Percentiles rank a stretch among this genome's conserved stretches.
Conservation (phyloP, 2,797 vertebrate species). For the Heterohyrax brucei region DNA sequence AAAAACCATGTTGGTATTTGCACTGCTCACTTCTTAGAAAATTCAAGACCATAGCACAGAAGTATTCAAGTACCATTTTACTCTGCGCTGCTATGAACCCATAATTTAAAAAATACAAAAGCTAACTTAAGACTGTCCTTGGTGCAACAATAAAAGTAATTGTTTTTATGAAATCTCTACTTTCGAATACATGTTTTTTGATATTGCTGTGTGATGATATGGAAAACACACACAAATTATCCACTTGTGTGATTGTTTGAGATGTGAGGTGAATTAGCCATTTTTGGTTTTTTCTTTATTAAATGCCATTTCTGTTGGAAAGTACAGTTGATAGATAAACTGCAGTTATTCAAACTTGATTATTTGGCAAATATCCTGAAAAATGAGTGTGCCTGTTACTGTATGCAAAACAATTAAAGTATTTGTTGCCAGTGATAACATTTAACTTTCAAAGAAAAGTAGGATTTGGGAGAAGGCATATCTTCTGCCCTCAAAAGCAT, state of each 20-base stretch:
- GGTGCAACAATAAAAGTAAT: constrained; percentile 5
- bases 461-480: constrained; percentile 62
- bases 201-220: background rate
- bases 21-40: background rate
- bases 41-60: background rate
- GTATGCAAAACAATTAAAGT: constrained; percentile 24
- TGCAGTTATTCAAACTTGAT: background rate
- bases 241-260: background rate
- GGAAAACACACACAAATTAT: background rate
- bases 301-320: constrained; percentile 56
- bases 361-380: constrained; percentile 55
- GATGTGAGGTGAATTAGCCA: background rate
- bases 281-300: background rate
- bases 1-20: background rate
- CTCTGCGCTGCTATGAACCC: background rate
- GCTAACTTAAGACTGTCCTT: constrained; percentile 35
- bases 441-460: constrained; percentile 36
- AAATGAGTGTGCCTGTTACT: constrained; percentile 25
- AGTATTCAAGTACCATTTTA: background rate
- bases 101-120: background rate
- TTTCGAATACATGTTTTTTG: constrained; percentile 9
- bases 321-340: background rate
- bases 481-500: background rate
- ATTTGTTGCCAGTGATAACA: constrained; percentile 20
- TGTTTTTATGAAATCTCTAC: constrained; percentile 46